Conservation (phyloP, 1,140 invertebrate species). For the Conopomorpha cramerella region DNA sequence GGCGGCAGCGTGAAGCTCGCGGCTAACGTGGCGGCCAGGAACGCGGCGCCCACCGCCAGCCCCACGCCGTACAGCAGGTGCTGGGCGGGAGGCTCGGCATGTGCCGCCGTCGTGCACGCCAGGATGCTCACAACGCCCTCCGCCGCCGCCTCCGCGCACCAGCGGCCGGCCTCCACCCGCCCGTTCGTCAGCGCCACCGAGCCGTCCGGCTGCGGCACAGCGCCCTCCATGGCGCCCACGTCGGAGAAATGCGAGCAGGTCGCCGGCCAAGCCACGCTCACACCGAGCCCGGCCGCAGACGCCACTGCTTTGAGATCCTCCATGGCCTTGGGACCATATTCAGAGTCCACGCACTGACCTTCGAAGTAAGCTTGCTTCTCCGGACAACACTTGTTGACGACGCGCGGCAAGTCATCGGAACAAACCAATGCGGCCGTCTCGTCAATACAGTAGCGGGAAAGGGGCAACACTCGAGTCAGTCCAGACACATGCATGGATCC, state of each 20-base stretch:
- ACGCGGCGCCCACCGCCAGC: slow-evolving; percentile 75
- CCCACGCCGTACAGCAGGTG: slow-evolving; percentile 70
- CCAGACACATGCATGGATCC: slow-evolving; percentile 60
- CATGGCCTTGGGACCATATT: too few species aligned
- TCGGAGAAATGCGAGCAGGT: slow-evolving; percentile 43
- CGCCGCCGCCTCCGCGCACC: slow-evolving; percentile 65
- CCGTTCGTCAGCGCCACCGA: slow-evolving; percentile 30
- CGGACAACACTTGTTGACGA: slow-evolving; percentile 26
- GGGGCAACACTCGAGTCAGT: slow-evolving; percentile 30
- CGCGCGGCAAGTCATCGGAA: slow-evolving; percentile 21
- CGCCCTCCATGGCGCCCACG: slow-evolving; percentile 46
- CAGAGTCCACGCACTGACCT: slow-evolving; percentile 13
- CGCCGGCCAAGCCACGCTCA: slow-evolving; percentile 29
- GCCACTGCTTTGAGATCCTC: slow-evolving; percentile 65
- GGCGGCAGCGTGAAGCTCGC: slow-evolving; percentile 76
- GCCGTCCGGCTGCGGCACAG: slow-evolving; percentile 52
- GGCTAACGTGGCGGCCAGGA: slow-evolving; percentile 75
- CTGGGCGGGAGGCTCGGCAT: slow-evolving; percentile 32
- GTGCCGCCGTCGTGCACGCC: slow-evolving; percentile 63
- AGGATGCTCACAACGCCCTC: slow-evolving; percentile 62
- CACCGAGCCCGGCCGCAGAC: slow-evolving; percentile 62
- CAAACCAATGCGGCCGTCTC: slow-evolving; percentile 63
- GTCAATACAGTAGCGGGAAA: slow-evolving; percentile 65
- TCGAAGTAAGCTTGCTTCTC: slow-evolving; percentile 42
- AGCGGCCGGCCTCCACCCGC: slow-evolving; percentile 53